phyloP scores from a whole-genome alignment of 2,113 vertebrate species.

The Semnornis frantzii region DNA sequence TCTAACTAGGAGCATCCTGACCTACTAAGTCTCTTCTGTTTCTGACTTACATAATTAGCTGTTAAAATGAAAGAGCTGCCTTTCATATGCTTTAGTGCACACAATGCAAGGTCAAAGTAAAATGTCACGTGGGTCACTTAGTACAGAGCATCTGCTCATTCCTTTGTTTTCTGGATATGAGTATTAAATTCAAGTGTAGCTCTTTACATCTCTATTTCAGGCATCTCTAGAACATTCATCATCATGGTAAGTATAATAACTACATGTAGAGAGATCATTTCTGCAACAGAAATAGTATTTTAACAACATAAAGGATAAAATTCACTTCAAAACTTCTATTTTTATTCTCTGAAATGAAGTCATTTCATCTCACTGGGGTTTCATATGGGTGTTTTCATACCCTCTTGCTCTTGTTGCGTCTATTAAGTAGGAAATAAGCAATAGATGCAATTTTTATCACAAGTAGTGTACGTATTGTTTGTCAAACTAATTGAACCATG shows the following conservation, averaged over 20 bases:
- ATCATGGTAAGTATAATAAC: not conserved
- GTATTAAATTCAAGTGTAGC: not conserved
- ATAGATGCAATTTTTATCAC: not conserved
- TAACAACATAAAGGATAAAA: not conserved
- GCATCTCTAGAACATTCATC: not conserved
- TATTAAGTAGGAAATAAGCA: not conserved
- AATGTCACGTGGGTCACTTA: not conserved
- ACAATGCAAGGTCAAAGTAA: not conserved
- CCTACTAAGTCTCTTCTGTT: not conserved
- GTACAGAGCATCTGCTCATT: not conserved
- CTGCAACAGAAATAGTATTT: not conserved
- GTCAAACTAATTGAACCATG: not conserved
- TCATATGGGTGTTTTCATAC: not conserved
- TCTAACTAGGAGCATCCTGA: not conserved
- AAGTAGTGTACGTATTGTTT: not conserved
- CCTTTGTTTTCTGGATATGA: not conserved
- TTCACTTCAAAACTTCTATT: not conserved
- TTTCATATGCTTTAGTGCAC: not conserved
- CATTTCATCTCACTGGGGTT: not conserved
- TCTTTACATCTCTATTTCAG: not conserved
- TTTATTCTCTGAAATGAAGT: not conserved
- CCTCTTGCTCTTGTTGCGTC: not conserved
- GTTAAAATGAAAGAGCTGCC: not conserved
- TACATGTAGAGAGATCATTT: not conserved
- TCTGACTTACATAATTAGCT: not conserved